phyloP scores from a whole-genome alignment of 2,113 vertebrate genomes.

The Protobothrops flavoviridis region DNA sequence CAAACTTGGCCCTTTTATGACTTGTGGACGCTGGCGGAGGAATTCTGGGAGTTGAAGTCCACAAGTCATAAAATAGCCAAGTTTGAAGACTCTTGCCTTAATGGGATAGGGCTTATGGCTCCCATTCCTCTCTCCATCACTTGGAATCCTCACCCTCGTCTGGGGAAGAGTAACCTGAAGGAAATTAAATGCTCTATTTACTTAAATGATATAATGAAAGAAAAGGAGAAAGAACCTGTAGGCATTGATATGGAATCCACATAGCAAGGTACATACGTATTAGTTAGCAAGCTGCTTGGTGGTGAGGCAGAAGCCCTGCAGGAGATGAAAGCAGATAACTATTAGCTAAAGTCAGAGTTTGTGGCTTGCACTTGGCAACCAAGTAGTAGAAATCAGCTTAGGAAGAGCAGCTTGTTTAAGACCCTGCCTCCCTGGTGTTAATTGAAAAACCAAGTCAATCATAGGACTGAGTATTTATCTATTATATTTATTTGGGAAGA shows the following conservation, averaged over 20 bases:
- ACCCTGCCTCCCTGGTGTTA: background rate
- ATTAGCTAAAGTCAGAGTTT: background rate
- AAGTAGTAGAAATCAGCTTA: background rate
- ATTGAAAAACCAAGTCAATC: background rate
- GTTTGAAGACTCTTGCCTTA: background rate
- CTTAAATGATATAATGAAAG: background rate
- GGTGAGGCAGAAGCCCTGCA: background rate
- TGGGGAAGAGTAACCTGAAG: background rate
- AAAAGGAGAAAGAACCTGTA: background rate
- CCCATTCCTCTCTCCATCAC: background rate
- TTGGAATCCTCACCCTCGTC: background rate
- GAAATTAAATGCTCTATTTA: background rate
- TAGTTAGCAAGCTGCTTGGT: background rate
- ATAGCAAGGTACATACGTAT: background rate
- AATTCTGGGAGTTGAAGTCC: too few species aligned
- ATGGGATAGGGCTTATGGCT: background rate
- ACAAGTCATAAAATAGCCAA: too few species aligned
- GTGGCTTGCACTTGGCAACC: background rate
- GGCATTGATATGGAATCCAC: background rate
- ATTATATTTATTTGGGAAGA: background rate
- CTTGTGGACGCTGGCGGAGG: too few species aligned
- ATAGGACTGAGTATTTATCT: background rate
- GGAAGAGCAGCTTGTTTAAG: background rate
- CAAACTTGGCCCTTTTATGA: too few species aligned
- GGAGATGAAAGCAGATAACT: background rate